phyloP scores from a whole-genome alignment of 2,888 invertebrate genomes.

The Ectemnius continuus region DNA sequence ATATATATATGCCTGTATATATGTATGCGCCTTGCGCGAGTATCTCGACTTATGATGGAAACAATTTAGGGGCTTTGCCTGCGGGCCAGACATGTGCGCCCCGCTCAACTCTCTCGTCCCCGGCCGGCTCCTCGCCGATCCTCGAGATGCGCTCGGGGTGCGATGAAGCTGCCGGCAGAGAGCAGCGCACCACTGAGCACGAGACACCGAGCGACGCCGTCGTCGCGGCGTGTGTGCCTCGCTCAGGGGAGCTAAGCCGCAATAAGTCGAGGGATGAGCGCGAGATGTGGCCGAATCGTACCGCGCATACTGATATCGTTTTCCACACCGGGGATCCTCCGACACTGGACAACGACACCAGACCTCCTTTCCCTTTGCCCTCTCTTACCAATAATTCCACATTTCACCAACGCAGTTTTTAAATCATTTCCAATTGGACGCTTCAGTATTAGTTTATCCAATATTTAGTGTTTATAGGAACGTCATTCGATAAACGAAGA shows the following conservation, averaged over 20 bases:
- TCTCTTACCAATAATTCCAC: slow-evolving; percentile 1
- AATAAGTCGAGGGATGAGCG: slow-evolving; percentile 78
- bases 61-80: slow-evolving; percentile 77
- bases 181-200: slow-evolving; percentile 54
- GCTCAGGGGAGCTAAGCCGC: slow-evolving; percentile 74
- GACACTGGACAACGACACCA: slow-evolving; percentile 38
- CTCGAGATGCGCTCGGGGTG: slow-evolving; percentile 14
- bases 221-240: slow-evolving; percentile 55
- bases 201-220: slow-evolving; percentile 52
- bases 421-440: slow-evolving; percentile 45
- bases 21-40: slow-evolving; percentile 64
- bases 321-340: slow-evolving; percentile 47
- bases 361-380: slow-evolving; percentile 10
- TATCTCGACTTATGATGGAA: slow-evolving; percentile 78
- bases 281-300: slow-evolving; percentile 78
- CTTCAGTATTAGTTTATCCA: too few relatives aligned
- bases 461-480: too few relatives aligned
- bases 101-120: too few relatives aligned
- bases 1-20: slow-evolving; percentile 34
- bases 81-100: slow-evolving; percentile 63
- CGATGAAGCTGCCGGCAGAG: slow-evolving; percentile 38
- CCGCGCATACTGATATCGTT: slow-evolving; percentile 77
- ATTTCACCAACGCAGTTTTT: slow-evolving; percentile 54
- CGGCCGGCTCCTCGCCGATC: too few relatives aligned
- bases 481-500: neutral